These are phyloP conservation scores for Leptodactylus fuscus DNA, from an alignment of 2,113 vertebrate species.

Conservation along the genomic window DNA sequence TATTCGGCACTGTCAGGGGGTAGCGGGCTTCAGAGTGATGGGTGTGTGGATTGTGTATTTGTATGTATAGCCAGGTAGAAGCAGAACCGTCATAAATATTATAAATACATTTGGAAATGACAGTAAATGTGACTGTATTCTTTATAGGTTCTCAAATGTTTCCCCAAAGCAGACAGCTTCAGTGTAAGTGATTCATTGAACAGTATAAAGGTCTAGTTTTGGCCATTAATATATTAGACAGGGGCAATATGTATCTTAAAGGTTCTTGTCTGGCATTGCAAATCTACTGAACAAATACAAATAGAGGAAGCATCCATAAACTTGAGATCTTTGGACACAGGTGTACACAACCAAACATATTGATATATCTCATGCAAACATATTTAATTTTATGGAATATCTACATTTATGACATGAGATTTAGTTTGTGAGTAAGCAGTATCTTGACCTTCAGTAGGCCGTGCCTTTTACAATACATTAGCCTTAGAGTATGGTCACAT, in stretches of 20 bases:
- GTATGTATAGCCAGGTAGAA: conserved; percentile 23
- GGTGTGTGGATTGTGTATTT: conserved; percentile 43
- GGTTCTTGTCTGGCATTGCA: not conserved
- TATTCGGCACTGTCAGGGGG: conserved; percentile 28
- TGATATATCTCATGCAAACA: not conserved
- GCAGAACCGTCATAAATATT: conserved; percentile 34
- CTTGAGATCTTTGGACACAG: not conserved
- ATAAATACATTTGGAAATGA: conserved; percentile 29
- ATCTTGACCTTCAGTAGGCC: not conserved
- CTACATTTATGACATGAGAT: not conserved
- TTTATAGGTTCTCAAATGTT: conserved; percentile 35
- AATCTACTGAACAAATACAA: not conserved
- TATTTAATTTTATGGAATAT: too few relatives aligned
- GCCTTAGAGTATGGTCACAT: not conserved
- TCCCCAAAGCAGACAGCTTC: conserved; percentile 37
- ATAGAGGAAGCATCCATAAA: not conserved
- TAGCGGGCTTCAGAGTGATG: conserved; percentile 33
- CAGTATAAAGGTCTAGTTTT: conserved; percentile 27
- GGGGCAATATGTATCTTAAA: conserved; percentile 37
- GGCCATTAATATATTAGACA: conserved; percentile 43
- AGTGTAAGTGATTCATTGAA: conserved; percentile 34
- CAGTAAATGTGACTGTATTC: conserved; percentile 46
- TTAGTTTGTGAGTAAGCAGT: not conserved
- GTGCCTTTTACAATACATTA: not conserved
- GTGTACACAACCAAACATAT: not conserved